Conservation (phyloP, 2,797 vertebrate genomes). For the Brachyalestes nurse region DNA sequence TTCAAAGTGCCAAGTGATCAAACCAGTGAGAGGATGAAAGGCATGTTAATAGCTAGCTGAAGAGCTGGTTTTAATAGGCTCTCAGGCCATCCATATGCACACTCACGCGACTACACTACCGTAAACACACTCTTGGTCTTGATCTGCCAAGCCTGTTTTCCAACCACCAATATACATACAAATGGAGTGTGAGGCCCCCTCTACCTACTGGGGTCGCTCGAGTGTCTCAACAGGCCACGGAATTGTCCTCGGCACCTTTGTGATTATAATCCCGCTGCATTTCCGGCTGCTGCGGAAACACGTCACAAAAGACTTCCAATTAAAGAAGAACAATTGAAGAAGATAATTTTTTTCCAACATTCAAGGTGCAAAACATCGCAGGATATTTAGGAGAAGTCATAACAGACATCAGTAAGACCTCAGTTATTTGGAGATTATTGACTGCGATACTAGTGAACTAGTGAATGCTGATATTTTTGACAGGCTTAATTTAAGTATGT, state of each 20-base stretch:
- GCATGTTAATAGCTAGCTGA: slow-evolving; percentile 64
- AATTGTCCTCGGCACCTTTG: slow-evolving; percentile 39
- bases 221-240: slow-evolving; percentile 19
- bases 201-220: slow-evolving; percentile 4
- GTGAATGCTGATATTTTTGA: too few relatives aligned
- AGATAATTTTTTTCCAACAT: too few relatives aligned
- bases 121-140: slow-evolving; percentile 31
- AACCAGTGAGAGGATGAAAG: slow-evolving; percentile 68
- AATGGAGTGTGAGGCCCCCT: slow-evolving; percentile 11
- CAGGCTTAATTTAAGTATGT: too few relatives aligned
- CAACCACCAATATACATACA: slow-evolving; percentile 14
- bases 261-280: slow-evolving; percentile 24
- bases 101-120: slow-evolving; percentile 17
- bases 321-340: not conserved
- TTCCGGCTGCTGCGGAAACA: slow-evolving; percentile 17
- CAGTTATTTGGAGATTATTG: not conserved
- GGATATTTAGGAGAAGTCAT: not conserved
- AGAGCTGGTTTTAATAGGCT: slow-evolving; percentile 70
- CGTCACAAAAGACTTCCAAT: not conserved
- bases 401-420: not conserved
- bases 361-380: too few relatives aligned
- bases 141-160: slow-evolving; percentile 2
- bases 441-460: not conserved
- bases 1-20: slow-evolving; percentile 76
- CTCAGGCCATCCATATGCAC: slow-evolving; percentile 48